Base-by-base conservation (phyloP, 1,140 invertebrate genomes). In the Gonioctena quinquepunctata region DNA sequence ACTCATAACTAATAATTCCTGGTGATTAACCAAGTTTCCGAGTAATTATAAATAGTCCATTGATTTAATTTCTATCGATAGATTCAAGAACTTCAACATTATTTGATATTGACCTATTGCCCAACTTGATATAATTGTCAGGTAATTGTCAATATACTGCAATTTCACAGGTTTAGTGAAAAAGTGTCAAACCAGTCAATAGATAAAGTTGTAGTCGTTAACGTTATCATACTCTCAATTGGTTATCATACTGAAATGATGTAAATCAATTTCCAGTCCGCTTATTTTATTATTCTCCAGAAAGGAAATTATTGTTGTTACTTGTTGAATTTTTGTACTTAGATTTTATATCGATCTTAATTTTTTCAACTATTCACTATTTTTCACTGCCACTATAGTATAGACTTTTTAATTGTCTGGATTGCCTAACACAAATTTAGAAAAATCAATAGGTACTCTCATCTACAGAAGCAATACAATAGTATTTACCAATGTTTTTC, bases 301-400 rank as follows among this genome's bases (percentile, higher is more conserved):
- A 21, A 54, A 54, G 16, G 8, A 18, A 54, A 54, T 21, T 5
- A 54, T 54, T 19, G 18, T 54, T 54, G 18, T 62, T 21, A 42
- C 26, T 62, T 62, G 60, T 62, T 62, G 57, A 60, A 28, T 60
- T 60, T 60, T 60, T 60, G 57, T 60, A 62, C 26, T 62, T 62
- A 22, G 33, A 62, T 62, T 62, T 62, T 62, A n/a, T 62, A 62
- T 62, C 27, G 26, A 4, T 19, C 19, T 48, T 42, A 28, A 19
- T 62, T 62, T 6, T n/a, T 59, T 59, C 56, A 59, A 25, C 25
- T 27, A 62, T 62, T 62, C 27, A 77, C 69, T 74, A 62, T 76
- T 72, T 42, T 76, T 74, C 76, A 77, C 76, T 77, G 76, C 76
- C 76, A 77, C 66, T 68, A 64, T 60, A 66, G 50, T 54, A 23